Evolutionary conservation across 2,113 vertebrate species (phyloP), one percentile per base, ranked within the genome.

Genomic region (Oryzias celebensis): DNA sequence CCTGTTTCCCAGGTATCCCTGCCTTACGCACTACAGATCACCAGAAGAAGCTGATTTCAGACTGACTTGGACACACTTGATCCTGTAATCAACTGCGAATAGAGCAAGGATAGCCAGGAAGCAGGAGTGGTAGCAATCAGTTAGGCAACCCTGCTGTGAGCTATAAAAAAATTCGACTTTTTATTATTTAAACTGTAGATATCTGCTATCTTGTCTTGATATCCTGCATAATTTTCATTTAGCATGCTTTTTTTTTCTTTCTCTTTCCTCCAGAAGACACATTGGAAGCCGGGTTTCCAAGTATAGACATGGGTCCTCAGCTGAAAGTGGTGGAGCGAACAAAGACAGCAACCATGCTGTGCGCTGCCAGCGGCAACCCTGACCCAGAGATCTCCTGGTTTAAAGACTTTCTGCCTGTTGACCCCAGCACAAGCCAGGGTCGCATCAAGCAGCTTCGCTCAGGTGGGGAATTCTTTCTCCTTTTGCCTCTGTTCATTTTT

Each of bases 371-470:
- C 0, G 97, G 97, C 4, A 95, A 95, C 87, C 97, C 97, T 0
- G 97, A 99, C 86, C 97, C 97, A 0, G 97, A 98, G 88, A 98
- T 99, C 87, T 96, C 97, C 58, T 99, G 97, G 97, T 99, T 98
- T 71, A 99, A 99, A 80, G 97, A 99, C 80, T 98, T 98, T 87
- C 91, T 99, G 51, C 97, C 97, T 0, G 93, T 99, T 0, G 97
- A 99, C 75, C 95, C 96, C 46, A 85, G 91, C 2, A 77, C 89
- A 52, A 98, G 95, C 92, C 93, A 93, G 0, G 96, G 96, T 12
- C 93, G 97, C 28, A 99, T 99, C 70, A 98, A 98, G 58, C 96
- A 98, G 60, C 94, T 98, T 73, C 91, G 95, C 76, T 98, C 97
- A 90, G 97, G 97, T 98, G 90, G 81, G 76, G 71, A 3, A 13